Base-by-base conservation (phyloP, 2,797 vertebrate species). In the Poecilia picta region DNA sequence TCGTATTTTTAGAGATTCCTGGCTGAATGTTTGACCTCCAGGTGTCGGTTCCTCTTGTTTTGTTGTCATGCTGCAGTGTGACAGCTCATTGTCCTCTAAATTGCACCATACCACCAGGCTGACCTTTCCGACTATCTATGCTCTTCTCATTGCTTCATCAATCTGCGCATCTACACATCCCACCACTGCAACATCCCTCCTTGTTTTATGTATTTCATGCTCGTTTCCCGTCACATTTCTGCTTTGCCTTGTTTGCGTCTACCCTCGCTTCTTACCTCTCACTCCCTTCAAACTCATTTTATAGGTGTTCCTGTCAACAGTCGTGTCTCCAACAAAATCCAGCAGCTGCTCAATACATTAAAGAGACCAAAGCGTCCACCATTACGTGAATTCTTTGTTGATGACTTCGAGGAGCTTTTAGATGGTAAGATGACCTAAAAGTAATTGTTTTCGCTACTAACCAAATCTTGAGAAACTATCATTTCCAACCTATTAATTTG, bases 301-400 rank as follows among this genome's bases (percentile, higher is more conserved):
- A 16, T 93, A 99, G 98, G 98, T 88, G 97, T 98, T 79, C 97
- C 98, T 8, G 98, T 98, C 90, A 98, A 96, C 94, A 98, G 98
- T 93, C 97, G 98, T 76, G 98, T 99, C 80, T 99, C 98, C 79
- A 99, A 97, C 82, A 99, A 98, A 94, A 99, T 99, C 94, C 98
- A 99, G 93, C 98, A 99, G 93, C 96, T 99, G 83, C 96, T 99
- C 36, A 98, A 99, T 89, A 99, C 98, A 23, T 95, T 99, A 92
- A 99, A 98, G 95, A 96, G 97, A 91, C 98, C 98, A 3, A 99
- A 99, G 91, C 97, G 98, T 13, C 98, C 97, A 1, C 98, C 98
- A 0, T 89, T 99, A 89, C 95, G 97, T 83, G 98, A 99, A 81
- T 99, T 99, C 94, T 99, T 99, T 76, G 94, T 99, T 80, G 98